Evolutionary conservation across 2,888 invertebrate species (phyloP).

Genomic region (Dryadula phaetusa): DNA sequence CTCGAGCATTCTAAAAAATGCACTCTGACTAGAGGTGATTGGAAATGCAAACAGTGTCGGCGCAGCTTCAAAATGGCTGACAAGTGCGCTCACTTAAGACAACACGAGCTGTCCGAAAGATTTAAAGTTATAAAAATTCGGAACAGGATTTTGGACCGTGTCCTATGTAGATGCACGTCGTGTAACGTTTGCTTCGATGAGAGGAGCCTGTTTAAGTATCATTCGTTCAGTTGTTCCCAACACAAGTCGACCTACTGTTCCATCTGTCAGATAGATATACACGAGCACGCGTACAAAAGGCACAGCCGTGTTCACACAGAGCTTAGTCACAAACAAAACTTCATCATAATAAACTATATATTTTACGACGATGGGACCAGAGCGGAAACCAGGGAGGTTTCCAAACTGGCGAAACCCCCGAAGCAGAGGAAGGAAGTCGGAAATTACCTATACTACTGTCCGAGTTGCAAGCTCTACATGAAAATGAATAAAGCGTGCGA

Average conservation of each 20-base stretch:
- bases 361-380: conserved; percentile 8
- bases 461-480: conserved; percentile 43
- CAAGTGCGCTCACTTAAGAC: conserved; percentile 49
- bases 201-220: conserved; percentile 46
- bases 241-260: conserved; percentile 45
- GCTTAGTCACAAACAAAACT: conserved; percentile 18
- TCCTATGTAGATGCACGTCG: conserved; percentile 54
- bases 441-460: conserved; percentile 43
- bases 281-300: not conserved
- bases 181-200: conserved; percentile 58
- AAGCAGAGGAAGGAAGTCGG: not conserved
- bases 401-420: no score
- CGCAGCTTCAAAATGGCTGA: conserved; percentile 51
- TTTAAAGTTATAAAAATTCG: conserved; percentile 52
- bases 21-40: conserved; percentile 32
- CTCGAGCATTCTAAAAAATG: conserved; percentile 41
- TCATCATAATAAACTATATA: conserved; percentile 32
- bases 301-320: conserved; percentile 49
- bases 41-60: conserved; percentile 51
- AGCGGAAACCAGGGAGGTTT: not conserved
- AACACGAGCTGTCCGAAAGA: conserved; percentile 53
- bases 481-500: conserved; percentile 40
- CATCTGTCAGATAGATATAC: conserved; percentile 50
- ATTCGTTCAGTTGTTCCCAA: conserved; percentile 46
- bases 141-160: conserved; percentile 47